Base-by-base conservation (phyloP, 1,140 invertebrate species). In the Monochamus saltuarius region DNA sequence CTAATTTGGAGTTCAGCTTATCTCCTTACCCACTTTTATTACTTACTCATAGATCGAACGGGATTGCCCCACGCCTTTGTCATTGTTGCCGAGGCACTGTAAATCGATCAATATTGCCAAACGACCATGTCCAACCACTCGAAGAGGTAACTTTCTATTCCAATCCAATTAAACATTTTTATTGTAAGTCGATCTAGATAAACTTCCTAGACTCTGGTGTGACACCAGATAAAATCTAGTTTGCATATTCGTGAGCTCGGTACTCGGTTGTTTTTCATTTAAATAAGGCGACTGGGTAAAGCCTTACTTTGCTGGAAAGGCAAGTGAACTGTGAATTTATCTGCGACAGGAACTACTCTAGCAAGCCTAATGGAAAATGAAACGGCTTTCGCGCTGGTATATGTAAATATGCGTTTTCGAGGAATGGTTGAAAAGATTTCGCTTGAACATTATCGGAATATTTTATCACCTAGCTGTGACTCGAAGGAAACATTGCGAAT, bases 241-340 rank as follows among this genome's bases (percentile, higher is more conserved):
- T 42, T 42, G 39, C 39, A 42, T 42, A 42, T 42, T 42, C 39
- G 39, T 42, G 39, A 42, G n/a, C 16, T 42, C 39, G n/a, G 16
- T 13, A 42, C 39, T 4, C n/a, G 39, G 22, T 29, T 29, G 22
- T 29, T 29, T 29, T 29, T 29, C 22, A 29, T 29, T 29, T 29
- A 29, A 29, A 29, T 29, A 29, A 29, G 22, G 22, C 22, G 22
- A 29, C 22, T 29, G 22, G 22, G 22, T 29, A 29, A 29, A 29
- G 22, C 22, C 22, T 29, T 29, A 29, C 6, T 3, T 29, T 17
- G 16, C n/a, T 42, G n/a, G 16, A 42, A n/a, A 13, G 16, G 39
- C 16, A 3, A 42, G n/a, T 7, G 39, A 42, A 42, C n/a, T 17
- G 39, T 17, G 16, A n/a, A 42, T 42, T 42, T 42, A n/a, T 42